phyloP scores from a whole-genome alignment of 2,888 invertebrate genomes.

The Hirtodrosophila cameraria region DNA sequence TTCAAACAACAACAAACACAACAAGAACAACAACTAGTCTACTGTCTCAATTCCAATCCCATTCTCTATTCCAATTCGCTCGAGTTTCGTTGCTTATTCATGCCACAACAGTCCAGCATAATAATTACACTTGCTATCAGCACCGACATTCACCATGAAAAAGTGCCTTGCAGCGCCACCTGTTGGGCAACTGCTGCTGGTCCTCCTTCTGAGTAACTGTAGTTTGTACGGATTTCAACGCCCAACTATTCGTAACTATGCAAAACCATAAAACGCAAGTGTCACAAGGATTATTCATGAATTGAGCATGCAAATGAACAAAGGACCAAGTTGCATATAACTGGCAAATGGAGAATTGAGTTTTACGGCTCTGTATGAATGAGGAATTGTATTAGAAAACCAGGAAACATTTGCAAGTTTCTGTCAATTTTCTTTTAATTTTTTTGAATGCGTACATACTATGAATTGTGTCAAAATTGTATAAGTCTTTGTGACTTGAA shows the following conservation, averaged over 20 bases:
- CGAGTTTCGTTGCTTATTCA: constrained; percentile 25
- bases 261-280: constrained; percentile 78
- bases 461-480: no score
- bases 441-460: no score
- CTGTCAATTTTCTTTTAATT: no score
- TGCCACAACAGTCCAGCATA: constrained; percentile 65
- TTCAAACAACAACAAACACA: constrained; percentile 20
- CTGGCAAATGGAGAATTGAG: neutral
- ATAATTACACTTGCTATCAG: constrained; percentile 76
- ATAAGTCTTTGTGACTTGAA: no score
- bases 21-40: constrained; percentile 6
- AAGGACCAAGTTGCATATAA: constrained; percentile 24
- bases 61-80: constrained; percentile 5
- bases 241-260: constrained; percentile 45
- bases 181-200: constrained; percentile 45
- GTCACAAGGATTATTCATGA: constrained; percentile 74
- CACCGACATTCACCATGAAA: constrained; percentile 68
- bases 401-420: constrained; percentile 9
- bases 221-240: constrained; percentile 6
- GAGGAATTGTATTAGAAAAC: constrained; percentile 2
- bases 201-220: constrained; percentile 3
- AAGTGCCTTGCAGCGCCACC: constrained; percentile 68
- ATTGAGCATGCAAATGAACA: constrained; percentile 63
- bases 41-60: constrained; percentile 7
- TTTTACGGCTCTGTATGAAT: constrained; percentile 1